Percentiles rank a stretch among this genome's conserved stretches.
These are phyloP conservation scores for Leptocoma aspasia DNA, from an alignment of 2,113 vertebrate species.

Conservation along the genomic window DNA sequence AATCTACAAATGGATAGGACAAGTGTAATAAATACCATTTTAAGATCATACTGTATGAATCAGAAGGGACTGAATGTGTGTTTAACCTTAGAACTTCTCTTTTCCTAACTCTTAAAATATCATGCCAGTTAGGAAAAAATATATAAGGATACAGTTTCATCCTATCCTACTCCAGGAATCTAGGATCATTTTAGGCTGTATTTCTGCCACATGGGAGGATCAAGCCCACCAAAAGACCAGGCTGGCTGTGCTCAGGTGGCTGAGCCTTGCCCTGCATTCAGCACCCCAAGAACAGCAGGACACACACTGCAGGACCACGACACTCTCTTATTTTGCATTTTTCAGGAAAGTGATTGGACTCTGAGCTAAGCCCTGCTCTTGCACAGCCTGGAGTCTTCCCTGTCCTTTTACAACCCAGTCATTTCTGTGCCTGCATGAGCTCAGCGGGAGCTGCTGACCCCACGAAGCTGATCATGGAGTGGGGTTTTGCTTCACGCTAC, in stretches of 20 bases:
- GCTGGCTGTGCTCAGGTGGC: background rate
- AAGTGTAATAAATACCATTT: background rate
- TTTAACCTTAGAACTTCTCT: background rate
- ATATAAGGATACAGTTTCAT: background rate
- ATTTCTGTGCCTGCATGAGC: background rate
- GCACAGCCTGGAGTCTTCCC: background rate
- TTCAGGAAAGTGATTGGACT: background rate
- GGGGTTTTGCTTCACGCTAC: background rate
- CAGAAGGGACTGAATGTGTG: accelerated
- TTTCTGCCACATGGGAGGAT: background rate
- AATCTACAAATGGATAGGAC: background rate
- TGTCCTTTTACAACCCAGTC: background rate
- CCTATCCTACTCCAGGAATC: background rate
- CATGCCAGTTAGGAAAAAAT: background rate
- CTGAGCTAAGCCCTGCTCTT: background rate
- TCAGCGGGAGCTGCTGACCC: background rate
- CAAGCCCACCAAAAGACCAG: accelerated
- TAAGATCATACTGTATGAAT: background rate
- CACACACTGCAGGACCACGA: accelerated
- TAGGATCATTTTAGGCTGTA: background rate
- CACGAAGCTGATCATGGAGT: background rate
- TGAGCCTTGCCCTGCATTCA: background rate
- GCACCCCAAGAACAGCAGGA: background rate
- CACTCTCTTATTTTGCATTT: background rate
- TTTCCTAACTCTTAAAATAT: background rate